Evolutionary conservation across 2,113 vertebrate species (phyloP).

Genomic region (Notothenia coriiceps): DNA sequence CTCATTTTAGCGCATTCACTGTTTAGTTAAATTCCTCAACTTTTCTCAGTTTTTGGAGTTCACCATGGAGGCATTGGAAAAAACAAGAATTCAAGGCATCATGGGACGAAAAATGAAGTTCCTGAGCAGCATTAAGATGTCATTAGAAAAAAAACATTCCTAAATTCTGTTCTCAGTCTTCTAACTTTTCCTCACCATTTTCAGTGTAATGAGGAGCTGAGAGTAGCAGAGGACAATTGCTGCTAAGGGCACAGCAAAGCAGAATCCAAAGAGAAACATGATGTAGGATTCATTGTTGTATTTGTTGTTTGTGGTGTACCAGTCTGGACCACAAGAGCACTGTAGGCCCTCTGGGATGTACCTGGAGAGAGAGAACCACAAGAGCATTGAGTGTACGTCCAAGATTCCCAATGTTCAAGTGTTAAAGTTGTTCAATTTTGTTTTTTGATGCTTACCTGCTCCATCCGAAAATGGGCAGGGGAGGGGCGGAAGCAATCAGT

Average conservation of each 20-base stretch:
- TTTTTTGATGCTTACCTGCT: constrained; percentile 72
- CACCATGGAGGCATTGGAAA: no score
- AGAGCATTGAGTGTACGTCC: background rate
- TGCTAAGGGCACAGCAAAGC: constrained; percentile 80
- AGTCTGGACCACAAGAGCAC: constrained; percentile 83
- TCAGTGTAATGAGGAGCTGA: constrained; percentile 82
- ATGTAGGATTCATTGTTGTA: constrained; percentile 86
- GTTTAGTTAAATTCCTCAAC: no score
- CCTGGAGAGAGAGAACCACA: constrained; percentile 68
- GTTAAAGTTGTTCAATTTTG: background rate
- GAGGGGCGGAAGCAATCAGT: constrained; percentile 69
- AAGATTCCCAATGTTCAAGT: background rate
- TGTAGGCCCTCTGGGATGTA: constrained; percentile 84
- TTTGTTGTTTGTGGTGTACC: constrained; percentile 84
- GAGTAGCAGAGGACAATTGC: constrained; percentile 81
- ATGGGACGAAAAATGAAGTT: background rate
- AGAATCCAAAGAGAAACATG: constrained; percentile 84
- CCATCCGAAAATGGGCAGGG: constrained; percentile 77
- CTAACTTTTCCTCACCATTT: constrained; percentile 71
- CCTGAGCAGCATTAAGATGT: background rate
- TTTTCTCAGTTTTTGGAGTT: no score
- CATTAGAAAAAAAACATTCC: background rate
- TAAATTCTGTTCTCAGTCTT: background rate
- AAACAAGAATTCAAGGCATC: no score
- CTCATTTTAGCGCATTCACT: no score